Evolutionary conservation across 2,113 vertebrate genomes (phyloP), one percentile per base, ranked within the genome.

Genomic region (Ursus arctos): DNA sequence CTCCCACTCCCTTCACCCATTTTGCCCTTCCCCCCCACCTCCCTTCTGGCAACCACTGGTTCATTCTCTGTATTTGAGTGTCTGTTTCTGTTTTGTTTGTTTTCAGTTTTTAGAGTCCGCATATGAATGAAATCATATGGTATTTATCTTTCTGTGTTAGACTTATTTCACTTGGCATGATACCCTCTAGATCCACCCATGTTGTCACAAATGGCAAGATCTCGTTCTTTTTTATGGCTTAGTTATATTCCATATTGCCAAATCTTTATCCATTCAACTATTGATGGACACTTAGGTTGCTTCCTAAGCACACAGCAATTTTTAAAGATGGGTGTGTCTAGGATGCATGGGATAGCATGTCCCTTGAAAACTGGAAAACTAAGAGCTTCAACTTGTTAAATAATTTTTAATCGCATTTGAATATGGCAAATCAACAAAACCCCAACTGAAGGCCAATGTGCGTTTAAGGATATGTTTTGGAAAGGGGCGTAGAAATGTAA

Each of bases 351-450:
- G 8, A 26, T 83, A 26, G 91, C 67, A 86, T 69, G 55, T 1
- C 31, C 84, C 26, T 96, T 71, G 43, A 55, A 96, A 94, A 84
- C 63, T 93, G 88, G 67, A 93, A 96, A 97, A 90, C 72, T 97
- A 47, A 87, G 89, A 94, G 43, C 15, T 77, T 74, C 51, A 76
- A 47, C 22, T 57, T 90, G 21, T 91, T 55, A 92, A 92, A 97
- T 71, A 95, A 94, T 33, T 88, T 97, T 90, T 79, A 98, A 89
- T n/a, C 7, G 79, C 24, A 31, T 92, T 97, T 88, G 59, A 63
- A 89, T 86, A 21, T 94, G 22, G 19, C 33, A 19, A 92, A 55
- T 92, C 36, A 84, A 80, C 6, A 90, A 92, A 61, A 57, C 21
- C 2, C 19, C 1, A 33, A 31, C 1, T 1, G 12, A 22, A 76